Percentiles rank a stretch among this genome's conserved stretches.
phyloP scores from a whole-genome alignment of 2,113 vertebrate species.

The Corvus hawaiiensis region DNA sequence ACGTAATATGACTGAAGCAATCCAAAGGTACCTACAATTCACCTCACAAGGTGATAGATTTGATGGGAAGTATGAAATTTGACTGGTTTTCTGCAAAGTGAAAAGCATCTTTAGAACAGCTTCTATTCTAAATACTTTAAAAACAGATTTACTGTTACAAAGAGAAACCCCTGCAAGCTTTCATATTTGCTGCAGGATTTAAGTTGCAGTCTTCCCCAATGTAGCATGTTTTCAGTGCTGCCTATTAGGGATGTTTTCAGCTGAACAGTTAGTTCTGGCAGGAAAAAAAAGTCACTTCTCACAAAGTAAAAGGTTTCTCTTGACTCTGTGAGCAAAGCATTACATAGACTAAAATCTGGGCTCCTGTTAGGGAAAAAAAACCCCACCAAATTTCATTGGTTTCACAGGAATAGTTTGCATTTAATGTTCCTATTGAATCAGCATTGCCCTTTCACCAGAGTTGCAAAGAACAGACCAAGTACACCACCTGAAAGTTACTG shows the following conservation, averaged over 20 bases:
- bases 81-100: neutral
- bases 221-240: neutral
- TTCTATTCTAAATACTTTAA: neutral
- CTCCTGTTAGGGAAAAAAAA: neutral
- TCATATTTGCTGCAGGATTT: neutral
- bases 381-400: neutral
- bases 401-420: neutral
- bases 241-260: neutral
- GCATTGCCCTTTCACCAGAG: neutral
- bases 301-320: neutral
- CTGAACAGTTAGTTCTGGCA: neutral
- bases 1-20: neutral
- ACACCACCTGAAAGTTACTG: neutral
- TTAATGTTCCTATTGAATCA: neutral
- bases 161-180: neutral
- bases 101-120: neutral
- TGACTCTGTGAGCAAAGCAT: neutral
- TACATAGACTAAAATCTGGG: neutral
- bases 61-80: neutral
- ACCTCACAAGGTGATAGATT: neutral
- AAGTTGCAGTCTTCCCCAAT: neutral
- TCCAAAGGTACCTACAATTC: neutral
- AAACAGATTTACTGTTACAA: neutral
- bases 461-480: neutral
- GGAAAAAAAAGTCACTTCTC: neutral